These are phyloP conservation scores for Phallusia fumigata DNA, from an alignment of 23 tunicate species.

Conservation along the genomic window DNA sequence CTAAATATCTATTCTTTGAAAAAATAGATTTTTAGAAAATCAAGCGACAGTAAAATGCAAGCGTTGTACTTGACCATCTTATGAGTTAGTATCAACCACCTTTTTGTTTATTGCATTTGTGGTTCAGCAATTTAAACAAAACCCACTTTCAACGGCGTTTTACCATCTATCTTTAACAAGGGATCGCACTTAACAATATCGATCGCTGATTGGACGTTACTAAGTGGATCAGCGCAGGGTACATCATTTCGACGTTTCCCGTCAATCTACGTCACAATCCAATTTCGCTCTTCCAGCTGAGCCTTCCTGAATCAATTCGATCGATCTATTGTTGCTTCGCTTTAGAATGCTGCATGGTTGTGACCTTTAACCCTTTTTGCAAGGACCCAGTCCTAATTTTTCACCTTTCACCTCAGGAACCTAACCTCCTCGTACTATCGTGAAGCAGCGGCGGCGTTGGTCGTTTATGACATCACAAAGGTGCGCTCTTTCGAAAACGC, in stretches of 20 bases:
- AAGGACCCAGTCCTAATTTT: not conserved
- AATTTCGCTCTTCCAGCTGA: not conserved
- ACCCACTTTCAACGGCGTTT: no score
- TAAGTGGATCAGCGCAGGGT: no score
- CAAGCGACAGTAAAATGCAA: no score
- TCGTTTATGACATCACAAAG: conserved; percentile 63
- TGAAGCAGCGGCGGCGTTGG: conserved; percentile 41
- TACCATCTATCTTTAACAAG: not conserved
- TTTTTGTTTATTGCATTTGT: no score
- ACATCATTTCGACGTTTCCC: no score
- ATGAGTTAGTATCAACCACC: no score
- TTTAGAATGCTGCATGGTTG: not conserved
- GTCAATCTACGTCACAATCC: not conserved
- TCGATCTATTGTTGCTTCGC: not conserved
- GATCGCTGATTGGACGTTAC: not conserved
- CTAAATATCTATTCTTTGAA: no score
- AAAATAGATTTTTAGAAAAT: no score
- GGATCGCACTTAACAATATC: not conserved
- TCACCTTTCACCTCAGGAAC: conserved; percentile 10
- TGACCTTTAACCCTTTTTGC: not conserved
- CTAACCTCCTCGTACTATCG: conserved; percentile 34
- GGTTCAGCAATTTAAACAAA: no score
- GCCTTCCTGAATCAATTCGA: not conserved
- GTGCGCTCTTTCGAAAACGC: conserved; percentile 58
- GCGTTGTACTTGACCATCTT: no score